Base-by-base conservation (phyloP, 2,888 invertebrate species). In the Torymus tubicola region DNA sequence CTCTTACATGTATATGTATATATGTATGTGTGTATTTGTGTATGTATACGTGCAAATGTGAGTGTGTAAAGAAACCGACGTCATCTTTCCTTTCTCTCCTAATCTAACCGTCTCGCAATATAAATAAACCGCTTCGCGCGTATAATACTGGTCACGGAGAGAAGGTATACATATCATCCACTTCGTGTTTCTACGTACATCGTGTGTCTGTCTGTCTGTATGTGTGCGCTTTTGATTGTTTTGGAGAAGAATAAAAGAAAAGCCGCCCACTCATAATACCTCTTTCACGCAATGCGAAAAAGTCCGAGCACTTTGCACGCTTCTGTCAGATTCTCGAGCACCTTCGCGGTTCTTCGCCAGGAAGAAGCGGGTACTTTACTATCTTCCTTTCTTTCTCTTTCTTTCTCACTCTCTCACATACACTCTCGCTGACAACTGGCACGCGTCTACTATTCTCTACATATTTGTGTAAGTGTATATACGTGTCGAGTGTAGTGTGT, bases 71-170 rank as follows among this genome's bases (percentile, higher is more conserved):
- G 14, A 73, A 67, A 50, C 10, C 52, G 24, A 60, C 50, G n/a
- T 18, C 18, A 57, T 18, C 50, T n/a, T 24, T 69, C 50, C 61
- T 21, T 55, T 13, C 31, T 55, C n/a, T 65, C 42, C 21, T 65
- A 60, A 58, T 50, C 64, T 57, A 63, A 61, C 55, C 16, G 50
- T 24, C 81, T 81, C 80, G 82, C 82, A 86, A 88, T 87, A 86
- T 87, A 88, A 87, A 61, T 24, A 87, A 83, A 83, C 81, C 80
- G 80, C 81, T 84, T 85, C 84, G 85, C 78, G 75, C 84, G 80
- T 88, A 42, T 42, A 88, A 88, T 88, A 88, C 88, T 88, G 87
- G 85, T 84, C 83, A 85, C 82, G 72, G 73, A 83, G 82, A 81
- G 76, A 79, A 64, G 21, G 55, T 53, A n/a, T 14, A n/a, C 64